phyloP scores from a whole-genome alignment of 2,797 vertebrate genomes.

The Coilia nasus region DNA sequence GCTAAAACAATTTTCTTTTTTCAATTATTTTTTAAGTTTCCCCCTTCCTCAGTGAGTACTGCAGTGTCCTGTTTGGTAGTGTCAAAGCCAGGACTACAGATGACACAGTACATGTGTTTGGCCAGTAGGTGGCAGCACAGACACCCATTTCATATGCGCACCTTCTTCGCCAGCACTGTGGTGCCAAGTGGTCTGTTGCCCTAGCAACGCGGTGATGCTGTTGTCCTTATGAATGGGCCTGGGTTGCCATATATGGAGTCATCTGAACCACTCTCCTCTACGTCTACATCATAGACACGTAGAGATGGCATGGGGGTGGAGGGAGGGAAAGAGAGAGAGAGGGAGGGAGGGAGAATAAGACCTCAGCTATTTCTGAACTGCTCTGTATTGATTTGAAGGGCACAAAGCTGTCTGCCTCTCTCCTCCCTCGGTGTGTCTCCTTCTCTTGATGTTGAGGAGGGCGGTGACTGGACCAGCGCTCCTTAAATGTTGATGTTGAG shows the following conservation, averaged over 20 bases:
- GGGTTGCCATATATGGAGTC: conserved; percentile 59
- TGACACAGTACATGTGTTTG: neutral
- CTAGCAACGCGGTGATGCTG: conserved; percentile 65
- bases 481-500: conserved; percentile 23
- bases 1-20: neutral
- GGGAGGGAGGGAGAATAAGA: neutral
- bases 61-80: neutral
- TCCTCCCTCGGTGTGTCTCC: conserved; percentile 35
- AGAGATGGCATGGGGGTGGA: neutral
- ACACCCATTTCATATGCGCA: neutral
- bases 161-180: neutral
- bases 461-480: neutral
- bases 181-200: conserved; percentile 58
- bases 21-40: neutral
- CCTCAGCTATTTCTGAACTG: conserved; percentile 51
- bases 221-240: conserved; percentile 35
- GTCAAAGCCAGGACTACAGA: neutral
- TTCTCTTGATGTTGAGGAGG: conserved; percentile 39
- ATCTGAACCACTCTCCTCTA: neutral
- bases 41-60: neutral
- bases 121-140: conserved; percentile 67
- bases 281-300: neutral
- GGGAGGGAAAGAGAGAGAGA: neutral
- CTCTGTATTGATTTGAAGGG: conserved; percentile 34
- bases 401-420: conserved; percentile 30